Evolutionary conservation across 2,888 invertebrate species (phyloP), one percentile per base, ranked within the genome.

Genomic region (Furcula furcula): DNA sequence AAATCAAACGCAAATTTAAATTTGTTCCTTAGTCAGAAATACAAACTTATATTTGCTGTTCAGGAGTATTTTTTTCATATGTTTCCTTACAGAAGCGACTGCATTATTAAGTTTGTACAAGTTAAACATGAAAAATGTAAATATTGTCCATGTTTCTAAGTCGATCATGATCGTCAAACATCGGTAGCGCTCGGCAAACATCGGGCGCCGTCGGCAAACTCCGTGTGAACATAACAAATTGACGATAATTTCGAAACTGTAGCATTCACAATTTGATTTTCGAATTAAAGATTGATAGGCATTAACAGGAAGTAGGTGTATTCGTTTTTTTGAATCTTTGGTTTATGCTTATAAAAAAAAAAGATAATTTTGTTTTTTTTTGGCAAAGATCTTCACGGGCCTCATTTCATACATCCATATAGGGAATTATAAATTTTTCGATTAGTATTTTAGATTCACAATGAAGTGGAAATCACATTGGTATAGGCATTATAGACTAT

Each of bases 131-230:
- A 46, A 56, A 56, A 38, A 28, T 29, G 42, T 49, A 46, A 65
- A 65, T 56, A 62, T 56, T 50, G 27, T 21, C 36, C 15, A 15
- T 34, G 45, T 57, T 40, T 36, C 36, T 52, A 59, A 49, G 55
- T 61, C 66, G 60, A 67, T 61, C 62, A 55, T 65, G 68, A 56
- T 63, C 57, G 57, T 40, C 20, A 63, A 55, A 63, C 55, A 52
- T 57, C 57, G 63, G 47, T 21, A 28, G 34, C 30, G 38, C 30
- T 53, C 47, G 38, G 36, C 27, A 53, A 46, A 50, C 43, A 34
- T 48, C 44, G 52, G 37, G n/a, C 6, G 36, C 45, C 30, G 34
- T 41, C 44, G 46, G 46, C 13, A 46, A 38, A 55, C 54, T 35
- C 46, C 61, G 47, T 40, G 45, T 35, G 60, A 57, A 63, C 31